phyloP scores from a whole-genome alignment of 1,140 invertebrate genomes.

The Argopecten irradians region DNA sequence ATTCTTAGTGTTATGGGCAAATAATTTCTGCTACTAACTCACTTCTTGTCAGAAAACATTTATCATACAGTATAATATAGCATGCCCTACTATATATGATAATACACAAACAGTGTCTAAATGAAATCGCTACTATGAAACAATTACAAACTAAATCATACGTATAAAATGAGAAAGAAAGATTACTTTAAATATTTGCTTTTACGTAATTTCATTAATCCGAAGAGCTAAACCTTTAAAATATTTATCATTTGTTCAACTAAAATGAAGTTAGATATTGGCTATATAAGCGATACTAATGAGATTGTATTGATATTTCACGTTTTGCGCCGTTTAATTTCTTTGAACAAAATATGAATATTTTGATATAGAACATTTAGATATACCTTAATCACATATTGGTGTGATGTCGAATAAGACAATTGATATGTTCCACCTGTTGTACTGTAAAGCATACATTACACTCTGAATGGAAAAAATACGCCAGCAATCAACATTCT shows the following conservation, averaged over 20 bases:
- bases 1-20: slow-evolving; percentile 17
- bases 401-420: neutral
- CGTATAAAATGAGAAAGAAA: too few relatives aligned
- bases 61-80: neutral
- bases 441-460: neutral
- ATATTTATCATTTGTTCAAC: too few relatives aligned
- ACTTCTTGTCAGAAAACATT: neutral
- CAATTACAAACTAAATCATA: too few relatives aligned
- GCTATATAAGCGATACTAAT: too few relatives aligned
- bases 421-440: neutral
- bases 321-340: too few relatives aligned
- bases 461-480: neutral
- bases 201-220: too few relatives aligned
- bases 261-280: too few relatives aligned
- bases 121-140: too few relatives aligned
- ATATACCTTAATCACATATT: neutral
- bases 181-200: too few relatives aligned
- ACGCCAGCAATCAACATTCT: neutral
- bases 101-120: neutral
- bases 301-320: too few relatives aligned
- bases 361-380: neutral
- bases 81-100: neutral
- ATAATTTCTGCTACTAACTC: slow-evolving; percentile 10
- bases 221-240: too few relatives aligned
- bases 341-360: neutral